These are phyloP conservation scores for Cataglyphis rosenhaueri DNA, from an alignment of 2,888 invertebrate species.

Conservation along the genomic window DNA sequence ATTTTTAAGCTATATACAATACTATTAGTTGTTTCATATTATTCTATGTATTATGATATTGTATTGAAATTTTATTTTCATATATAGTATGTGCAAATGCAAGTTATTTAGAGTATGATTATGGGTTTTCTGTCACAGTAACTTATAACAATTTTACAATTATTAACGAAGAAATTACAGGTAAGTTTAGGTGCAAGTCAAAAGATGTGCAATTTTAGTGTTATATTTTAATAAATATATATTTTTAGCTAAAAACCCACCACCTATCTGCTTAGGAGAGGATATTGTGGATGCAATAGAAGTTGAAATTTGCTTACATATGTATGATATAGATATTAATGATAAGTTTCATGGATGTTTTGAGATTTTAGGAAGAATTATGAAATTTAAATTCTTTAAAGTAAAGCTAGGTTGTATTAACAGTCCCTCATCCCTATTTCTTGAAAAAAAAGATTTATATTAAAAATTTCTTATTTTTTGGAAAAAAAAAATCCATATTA, in stretches of 20 bases:
- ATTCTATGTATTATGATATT: neutral
- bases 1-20: neutral
- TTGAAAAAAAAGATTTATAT: neutral
- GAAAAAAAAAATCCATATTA: neutral
- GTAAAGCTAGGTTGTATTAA: slow-evolving; percentile 76
- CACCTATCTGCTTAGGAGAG: slow-evolving; percentile 78
- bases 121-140: slow-evolving; percentile 78
- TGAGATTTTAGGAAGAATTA: slow-evolving; percentile 63
- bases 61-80: slow-evolving; percentile 13
- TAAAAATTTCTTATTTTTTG: neutral
- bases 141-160: slow-evolving; percentile 74
- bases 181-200: slow-evolving; percentile 59
- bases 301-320: slow-evolving; percentile 74
- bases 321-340: slow-evolving; percentile 76
- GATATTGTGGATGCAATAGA: slow-evolving; percentile 74
- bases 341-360: slow-evolving; percentile 76
- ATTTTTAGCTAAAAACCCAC: slow-evolving; percentile 79
- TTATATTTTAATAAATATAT: slow-evolving; percentile 18
- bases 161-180: slow-evolving; percentile 80
- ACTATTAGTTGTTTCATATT: too few relatives aligned
- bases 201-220: slow-evolving; percentile 14
- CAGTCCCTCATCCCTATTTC: neutral
- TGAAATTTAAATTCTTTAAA: slow-evolving; percentile 53
- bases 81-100: slow-evolving; percentile 79
- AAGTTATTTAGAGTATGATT: slow-evolving; percentile 77